phyloP scores from a whole-genome alignment of 2,888 invertebrate species.

The Drosophila bunnanda region DNA sequence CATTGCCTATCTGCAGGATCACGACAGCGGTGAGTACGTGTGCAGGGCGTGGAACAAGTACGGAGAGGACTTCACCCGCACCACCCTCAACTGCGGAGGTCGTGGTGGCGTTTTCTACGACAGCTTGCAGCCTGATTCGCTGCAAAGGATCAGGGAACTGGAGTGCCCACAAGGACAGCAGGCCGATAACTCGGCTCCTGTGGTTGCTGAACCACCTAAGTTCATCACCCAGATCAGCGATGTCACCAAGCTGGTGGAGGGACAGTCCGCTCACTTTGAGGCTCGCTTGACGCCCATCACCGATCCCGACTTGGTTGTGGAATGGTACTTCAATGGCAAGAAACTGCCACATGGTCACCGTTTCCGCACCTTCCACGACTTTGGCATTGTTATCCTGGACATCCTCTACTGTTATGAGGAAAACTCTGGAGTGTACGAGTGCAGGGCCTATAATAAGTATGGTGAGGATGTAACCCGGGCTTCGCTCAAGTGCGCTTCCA shows the following conservation, averaged over 20 bases:
- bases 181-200: constrained; percentile 86
- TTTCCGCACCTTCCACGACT: constrained; percentile 98
- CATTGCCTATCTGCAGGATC: constrained; percentile 96
- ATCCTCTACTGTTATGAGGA: constrained; percentile 98
- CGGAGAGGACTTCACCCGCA: constrained; percentile 94
- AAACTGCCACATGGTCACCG: constrained; percentile 97
- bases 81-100: constrained; percentile 93
- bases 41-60: constrained; percentile 96
- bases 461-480: constrained; percentile 95
- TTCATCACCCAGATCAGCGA: constrained; percentile 95
- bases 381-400: constrained; percentile 97
- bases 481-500: constrained; percentile 93
- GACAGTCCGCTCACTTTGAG: constrained; percentile 97
- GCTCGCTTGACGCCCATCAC: constrained; percentile 96
- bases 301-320: constrained; percentile 96
- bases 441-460: constrained; percentile 95
- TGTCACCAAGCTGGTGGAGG: constrained; percentile 94
- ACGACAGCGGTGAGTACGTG: constrained; percentile 96
- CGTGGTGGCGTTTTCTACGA: constrained; percentile 94
- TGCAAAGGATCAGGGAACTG: constrained; percentile 94
- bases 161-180: constrained; percentile 89
- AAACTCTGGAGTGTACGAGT: constrained; percentile 97
- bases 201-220: constrained; percentile 93
- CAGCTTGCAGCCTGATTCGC: constrained; percentile 94
- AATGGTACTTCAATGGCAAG: constrained; percentile 97